A percentile compares a stretch with the other conserved stretches of the same genome.
Conservation (phyloP, 2,797 vertebrate species). For the Numenius phaeopus region DNA sequence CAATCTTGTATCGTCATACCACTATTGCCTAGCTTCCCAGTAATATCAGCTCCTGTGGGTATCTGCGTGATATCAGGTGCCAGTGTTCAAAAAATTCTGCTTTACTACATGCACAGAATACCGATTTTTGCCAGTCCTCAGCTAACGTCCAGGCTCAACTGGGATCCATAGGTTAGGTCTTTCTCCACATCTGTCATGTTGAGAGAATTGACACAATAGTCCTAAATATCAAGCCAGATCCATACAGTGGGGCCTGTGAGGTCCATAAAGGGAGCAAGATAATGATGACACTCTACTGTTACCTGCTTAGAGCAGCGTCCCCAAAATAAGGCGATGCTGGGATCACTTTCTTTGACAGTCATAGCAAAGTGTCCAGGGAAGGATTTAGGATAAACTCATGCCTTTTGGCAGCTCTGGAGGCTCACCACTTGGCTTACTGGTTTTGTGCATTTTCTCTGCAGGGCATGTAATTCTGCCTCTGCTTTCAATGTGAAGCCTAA, state of each 20-base stretch:
- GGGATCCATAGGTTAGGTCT: not conserved
- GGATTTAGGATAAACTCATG: not conserved
- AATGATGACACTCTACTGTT: not conserved
- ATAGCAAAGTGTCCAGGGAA: not conserved
- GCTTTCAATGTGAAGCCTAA: not conserved
- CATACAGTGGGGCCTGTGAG: not conserved
- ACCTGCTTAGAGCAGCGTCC: not conserved
- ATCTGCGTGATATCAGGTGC: not conserved
- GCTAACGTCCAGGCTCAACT: not conserved
- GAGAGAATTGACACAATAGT: not conserved
- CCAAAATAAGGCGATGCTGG: not conserved
- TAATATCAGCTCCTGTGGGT: not conserved
- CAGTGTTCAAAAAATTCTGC: not conserved
- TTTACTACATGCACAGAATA: not conserved
- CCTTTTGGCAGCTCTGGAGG: not conserved
- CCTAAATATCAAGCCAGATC: not conserved
- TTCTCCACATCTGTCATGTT: not conserved
- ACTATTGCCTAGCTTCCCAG: not conserved
- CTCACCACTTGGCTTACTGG: not conserved
- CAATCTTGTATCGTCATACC: not conserved
- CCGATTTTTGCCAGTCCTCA: not conserved
- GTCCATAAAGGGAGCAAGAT: not conserved
- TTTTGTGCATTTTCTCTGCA: not conserved
- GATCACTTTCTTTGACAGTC: not conserved
- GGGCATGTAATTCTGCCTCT: not conserved